Evolutionary conservation across 2,888 invertebrate species (phyloP).

Genomic region (Leptodirus hochenwartii): DNA sequence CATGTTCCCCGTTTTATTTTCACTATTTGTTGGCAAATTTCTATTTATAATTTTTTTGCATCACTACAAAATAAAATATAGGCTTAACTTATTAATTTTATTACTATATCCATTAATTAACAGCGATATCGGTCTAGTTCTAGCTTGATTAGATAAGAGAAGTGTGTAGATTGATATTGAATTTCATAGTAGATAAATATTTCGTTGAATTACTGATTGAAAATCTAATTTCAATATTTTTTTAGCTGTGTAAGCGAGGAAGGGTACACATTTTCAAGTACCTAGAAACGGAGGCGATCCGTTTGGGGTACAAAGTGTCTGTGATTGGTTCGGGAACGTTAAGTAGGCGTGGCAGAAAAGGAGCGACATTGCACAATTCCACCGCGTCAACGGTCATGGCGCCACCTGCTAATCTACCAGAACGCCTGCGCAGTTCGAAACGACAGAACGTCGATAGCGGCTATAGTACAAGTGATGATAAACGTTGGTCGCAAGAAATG

Average conservation of each 20-base stretch:
- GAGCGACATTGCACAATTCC: slow-evolving; percentile 27
- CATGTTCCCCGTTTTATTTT: too few relatives aligned
- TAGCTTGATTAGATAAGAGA: too few relatives aligned
- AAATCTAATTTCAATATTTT: slow-evolving; percentile 11
- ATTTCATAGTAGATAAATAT: not conserved
- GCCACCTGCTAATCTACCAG: slow-evolving; percentile 20
- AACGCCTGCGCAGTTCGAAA: slow-evolving; percentile 33
- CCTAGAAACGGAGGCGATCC: slow-evolving; percentile 73
- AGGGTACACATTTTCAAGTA: slow-evolving; percentile 91
- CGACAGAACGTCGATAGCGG: slow-evolving; percentile 76
- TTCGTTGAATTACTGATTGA: too few relatives aligned
- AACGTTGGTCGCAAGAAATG: slow-evolving; percentile 68
- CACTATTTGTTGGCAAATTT: too few relatives aligned
- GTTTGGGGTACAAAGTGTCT: slow-evolving; percentile 36
- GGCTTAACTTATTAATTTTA: too few relatives aligned
- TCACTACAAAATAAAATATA: too few relatives aligned
- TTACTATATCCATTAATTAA: too few relatives aligned
- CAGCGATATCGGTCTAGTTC: too few relatives aligned
- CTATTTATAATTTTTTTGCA: too few relatives aligned
- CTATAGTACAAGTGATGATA: slow-evolving; percentile 75
- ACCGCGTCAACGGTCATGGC: slow-evolving; percentile 21
- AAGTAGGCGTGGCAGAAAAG: slow-evolving; percentile 28
- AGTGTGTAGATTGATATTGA: not conserved
- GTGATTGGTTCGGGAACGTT: slow-evolving; percentile 20
- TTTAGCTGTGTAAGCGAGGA: slow-evolving; percentile 76